Conservation (phyloP, 92 coral and sea anemone species). For the Plumapathes pennacea region DNA sequence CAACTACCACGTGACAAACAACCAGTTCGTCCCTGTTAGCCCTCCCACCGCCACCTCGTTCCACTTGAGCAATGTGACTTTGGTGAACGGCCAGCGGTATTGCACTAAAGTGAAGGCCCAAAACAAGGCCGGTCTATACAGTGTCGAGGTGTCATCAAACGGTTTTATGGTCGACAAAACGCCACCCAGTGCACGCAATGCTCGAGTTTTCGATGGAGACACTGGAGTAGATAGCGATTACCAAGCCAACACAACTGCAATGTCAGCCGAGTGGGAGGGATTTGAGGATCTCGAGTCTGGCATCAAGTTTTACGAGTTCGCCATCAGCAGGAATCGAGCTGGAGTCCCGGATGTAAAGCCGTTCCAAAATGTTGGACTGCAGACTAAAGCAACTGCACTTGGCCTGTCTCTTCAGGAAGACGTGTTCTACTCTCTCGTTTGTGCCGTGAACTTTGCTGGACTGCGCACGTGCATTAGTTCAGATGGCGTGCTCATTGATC, state of each 20-base stretch:
- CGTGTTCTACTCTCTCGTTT: constrained; percentile 79
- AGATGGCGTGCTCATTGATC: constrained; percentile 90
- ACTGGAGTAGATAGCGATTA: constrained; percentile 78
- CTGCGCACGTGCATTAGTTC: constrained; percentile 73
- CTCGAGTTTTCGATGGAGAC: constrained; percentile 80
- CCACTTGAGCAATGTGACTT: constrained; percentile 39
- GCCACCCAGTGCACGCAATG: constrained; percentile 63
- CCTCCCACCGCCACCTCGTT: constrained; percentile 77
- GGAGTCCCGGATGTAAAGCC: constrained; percentile 67
- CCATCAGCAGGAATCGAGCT: constrained; percentile 77
- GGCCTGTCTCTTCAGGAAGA: constrained; percentile 64
- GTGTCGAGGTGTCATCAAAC: constrained; percentile 73
- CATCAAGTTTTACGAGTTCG: constrained; percentile 67
- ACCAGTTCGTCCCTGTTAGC: constrained; percentile 52
- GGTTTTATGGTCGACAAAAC: constrained; percentile 88
- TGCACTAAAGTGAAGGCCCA: constrained; percentile 88
- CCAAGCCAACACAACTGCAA: constrained; percentile 55
- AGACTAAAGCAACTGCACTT: constrained; percentile 63
- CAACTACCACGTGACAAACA: constrained; percentile 87
- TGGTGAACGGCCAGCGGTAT: constrained; percentile 91
- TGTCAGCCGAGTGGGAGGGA: constrained; percentile 89
- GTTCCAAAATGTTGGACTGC: constrained; percentile 55
- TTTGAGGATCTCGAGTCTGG: constrained; percentile 83
- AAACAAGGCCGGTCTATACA: constrained; percentile 82
- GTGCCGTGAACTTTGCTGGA: constrained; percentile 82